These are phyloP conservation scores for Rhodeus uyekii DNA, from an alignment of 2,797 vertebrate species.

Conservation along the genomic window DNA sequence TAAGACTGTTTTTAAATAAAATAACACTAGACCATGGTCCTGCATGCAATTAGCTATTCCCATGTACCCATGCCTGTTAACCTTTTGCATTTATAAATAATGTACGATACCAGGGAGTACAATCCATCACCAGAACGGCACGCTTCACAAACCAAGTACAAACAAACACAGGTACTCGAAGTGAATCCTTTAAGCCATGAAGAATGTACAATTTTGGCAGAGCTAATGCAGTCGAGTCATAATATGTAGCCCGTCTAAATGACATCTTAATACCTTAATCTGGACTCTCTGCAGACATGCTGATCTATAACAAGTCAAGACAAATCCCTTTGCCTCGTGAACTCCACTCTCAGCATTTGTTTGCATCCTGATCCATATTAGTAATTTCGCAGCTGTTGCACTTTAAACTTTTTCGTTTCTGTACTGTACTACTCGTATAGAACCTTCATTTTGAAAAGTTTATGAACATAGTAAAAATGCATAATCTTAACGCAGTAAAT, in stretches of 20 bases:
- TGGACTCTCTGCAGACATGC: slow-evolving; percentile 53
- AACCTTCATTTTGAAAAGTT: not conserved
- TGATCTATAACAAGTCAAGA: slow-evolving; percentile 43
- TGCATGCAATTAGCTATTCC: slow-evolving; percentile 48
- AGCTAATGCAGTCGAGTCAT: slow-evolving; percentile 45
- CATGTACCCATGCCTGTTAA: slow-evolving; percentile 52
- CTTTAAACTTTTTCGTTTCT: not conserved
- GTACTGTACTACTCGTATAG: no score
- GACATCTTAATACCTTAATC: slow-evolving; percentile 58
- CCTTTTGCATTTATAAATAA: slow-evolving; percentile 59
- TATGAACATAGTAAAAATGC: not conserved
- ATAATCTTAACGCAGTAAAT: not conserved
- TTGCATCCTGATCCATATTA: not conserved
- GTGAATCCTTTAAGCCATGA: slow-evolving; percentile 23
- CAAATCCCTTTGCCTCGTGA: not conserved
- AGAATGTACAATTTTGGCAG: slow-evolving; percentile 1
- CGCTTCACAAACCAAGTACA: slow-evolving; percentile 20
- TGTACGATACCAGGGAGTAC: slow-evolving; percentile 36
- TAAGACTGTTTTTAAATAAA: not conserved
- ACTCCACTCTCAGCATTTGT: not conserved
- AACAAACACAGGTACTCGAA: slow-evolving; percentile 54
- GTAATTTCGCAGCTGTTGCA: not conserved
- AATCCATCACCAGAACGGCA: slow-evolving; percentile 40
- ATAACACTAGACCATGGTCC: not conserved
- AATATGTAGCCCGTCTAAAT: slow-evolving; percentile 35